phyloP scores from a whole-genome alignment of 2,113 vertebrate genomes.

The Lagopus leucura region DNA sequence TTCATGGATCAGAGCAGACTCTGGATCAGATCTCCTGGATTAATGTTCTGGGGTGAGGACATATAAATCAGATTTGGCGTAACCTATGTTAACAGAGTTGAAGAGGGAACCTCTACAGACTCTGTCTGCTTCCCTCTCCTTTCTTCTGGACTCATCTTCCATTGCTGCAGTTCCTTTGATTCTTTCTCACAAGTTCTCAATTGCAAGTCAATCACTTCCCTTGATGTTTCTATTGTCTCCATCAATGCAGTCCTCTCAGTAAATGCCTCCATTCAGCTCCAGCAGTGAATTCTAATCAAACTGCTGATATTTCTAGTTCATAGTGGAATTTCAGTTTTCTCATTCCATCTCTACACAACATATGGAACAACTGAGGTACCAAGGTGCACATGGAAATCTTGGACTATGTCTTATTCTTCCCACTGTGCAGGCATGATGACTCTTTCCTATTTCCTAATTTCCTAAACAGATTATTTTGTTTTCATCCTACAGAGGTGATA shows the following conservation, averaged over 20 bases:
- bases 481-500: background rate
- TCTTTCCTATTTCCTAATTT: background rate
- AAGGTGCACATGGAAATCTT: background rate
- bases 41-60: background rate
- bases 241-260: slow-evolving; percentile 4
- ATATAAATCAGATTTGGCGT: background rate
- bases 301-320: slow-evolving; percentile 1
- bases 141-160: background rate
- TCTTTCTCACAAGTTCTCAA: background rate
- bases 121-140: background rate
- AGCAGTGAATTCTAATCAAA: slow-evolving; percentile 13
- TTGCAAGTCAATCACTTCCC: background rate
- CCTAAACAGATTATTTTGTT: background rate
- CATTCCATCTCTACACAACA: background rate
- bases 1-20: background rate
- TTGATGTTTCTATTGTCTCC: background rate
- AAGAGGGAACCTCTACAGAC: background rate
- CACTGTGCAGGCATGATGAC: rapidly evolving
- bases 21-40: no score
- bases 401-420: background rate
- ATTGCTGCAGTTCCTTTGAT: background rate
- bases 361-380: background rate
- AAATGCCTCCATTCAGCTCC: slow-evolving; percentile 8
- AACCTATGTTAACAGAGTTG: background rate
- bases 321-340: slow-evolving; percentile 26